These are phyloP conservation scores for Prenolepis imparis DNA, from an alignment of 2,888 invertebrate species.

Conservation along the genomic window DNA sequence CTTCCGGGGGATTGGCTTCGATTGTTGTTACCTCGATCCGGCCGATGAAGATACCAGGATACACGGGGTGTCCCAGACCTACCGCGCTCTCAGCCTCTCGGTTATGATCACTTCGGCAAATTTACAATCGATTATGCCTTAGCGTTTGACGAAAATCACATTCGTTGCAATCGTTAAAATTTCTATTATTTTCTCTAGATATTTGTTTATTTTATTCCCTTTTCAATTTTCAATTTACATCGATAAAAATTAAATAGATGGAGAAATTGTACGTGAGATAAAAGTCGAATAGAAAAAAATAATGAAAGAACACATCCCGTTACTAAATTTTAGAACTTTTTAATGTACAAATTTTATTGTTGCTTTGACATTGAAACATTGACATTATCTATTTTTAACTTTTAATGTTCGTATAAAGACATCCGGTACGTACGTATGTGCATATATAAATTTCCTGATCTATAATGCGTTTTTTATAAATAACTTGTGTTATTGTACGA, in stretches of 20 bases:
- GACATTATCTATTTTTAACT: background rate
- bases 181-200: background rate
- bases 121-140: conserved; percentile 18
- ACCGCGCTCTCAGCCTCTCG: conserved; percentile 47
- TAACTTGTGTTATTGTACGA: conserved; percentile 3
- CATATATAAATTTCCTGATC: background rate
- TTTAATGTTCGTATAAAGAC: background rate
- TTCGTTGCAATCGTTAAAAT: background rate
- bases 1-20: conserved; percentile 79
- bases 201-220: background rate
- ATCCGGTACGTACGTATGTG: background rate
- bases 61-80: conserved; percentile 57
- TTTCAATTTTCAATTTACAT: conserved; percentile 11
- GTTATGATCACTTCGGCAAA: conserved; percentile 12
- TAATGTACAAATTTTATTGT: background rate
- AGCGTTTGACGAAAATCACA: conserved; percentile 11
- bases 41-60: conserved; percentile 77
- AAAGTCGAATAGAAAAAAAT: background rate
- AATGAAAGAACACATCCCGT: background rate
- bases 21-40: conserved; percentile 75
- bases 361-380: background rate
- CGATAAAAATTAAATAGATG: background rate
- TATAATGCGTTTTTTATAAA: background rate
- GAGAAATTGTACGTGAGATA: background rate
- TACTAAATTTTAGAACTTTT: background rate